Evolutionary conservation across 2,113 vertebrate species (phyloP).

Genomic region (Mormyrus lacerda): DNA sequence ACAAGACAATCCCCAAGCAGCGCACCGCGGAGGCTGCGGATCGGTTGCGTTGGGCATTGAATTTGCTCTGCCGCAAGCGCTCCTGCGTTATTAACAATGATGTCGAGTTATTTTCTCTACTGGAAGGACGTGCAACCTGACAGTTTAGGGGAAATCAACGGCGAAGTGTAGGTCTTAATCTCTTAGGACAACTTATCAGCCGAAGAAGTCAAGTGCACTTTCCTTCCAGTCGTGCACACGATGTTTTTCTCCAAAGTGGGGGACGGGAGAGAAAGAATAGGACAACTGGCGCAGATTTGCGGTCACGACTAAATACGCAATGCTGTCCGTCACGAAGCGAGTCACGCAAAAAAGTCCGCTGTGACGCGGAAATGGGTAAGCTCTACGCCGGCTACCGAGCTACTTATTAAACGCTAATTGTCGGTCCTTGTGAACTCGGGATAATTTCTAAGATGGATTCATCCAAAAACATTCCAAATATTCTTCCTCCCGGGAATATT

Average conservation of each 20-base stretch:
- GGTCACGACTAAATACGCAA: slow-evolving; percentile 45
- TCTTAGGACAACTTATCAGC: background rate
- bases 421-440: slow-evolving; percentile 5
- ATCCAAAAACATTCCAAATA: background rate
- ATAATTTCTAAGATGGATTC: slow-evolving; percentile 22
- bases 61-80: slow-evolving; percentile 26
- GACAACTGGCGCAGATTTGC: slow-evolving; percentile 46
- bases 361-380: slow-evolving; percentile 50
- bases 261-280: slow-evolving; percentile 28
- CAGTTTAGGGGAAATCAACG: background rate
- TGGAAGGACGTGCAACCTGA: slow-evolving; percentile 29
- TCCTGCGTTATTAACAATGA: slow-evolving; percentile 34
- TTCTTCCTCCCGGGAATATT: background rate
- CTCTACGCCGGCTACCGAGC: background rate
- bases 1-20: background rate
- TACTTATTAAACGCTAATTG: slow-evolving; percentile 16
- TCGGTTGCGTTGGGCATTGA: slow-evolving; percentile 24
- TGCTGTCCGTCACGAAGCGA: slow-evolving; percentile 52
- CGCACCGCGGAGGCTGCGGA: slow-evolving; percentile 29
- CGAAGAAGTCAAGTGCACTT: background rate
- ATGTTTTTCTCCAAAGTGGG: slow-evolving; percentile 16
- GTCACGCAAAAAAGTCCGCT: slow-evolving; percentile 49
- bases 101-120: slow-evolving; percentile 28
- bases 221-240: background rate
- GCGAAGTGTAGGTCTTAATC: background rate